Evolutionary conservation across 2,797 vertebrate species (phyloP).

Genomic region (Anomalospiza imberbis): DNA sequence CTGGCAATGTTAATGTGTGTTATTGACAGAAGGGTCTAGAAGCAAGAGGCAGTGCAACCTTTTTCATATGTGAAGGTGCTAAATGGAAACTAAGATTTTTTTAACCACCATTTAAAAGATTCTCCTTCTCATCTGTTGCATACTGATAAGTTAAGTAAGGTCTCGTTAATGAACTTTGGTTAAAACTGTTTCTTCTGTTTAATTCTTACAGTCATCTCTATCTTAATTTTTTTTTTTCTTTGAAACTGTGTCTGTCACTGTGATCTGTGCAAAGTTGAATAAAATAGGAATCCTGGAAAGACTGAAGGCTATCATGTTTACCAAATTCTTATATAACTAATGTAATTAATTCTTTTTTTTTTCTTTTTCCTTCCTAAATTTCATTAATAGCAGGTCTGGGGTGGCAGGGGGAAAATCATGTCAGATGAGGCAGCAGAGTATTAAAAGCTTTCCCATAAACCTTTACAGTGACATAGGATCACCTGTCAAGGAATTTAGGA

Average conservation of each 20-base stretch:
- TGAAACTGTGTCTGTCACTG: neutral
- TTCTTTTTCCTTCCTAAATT: neutral
- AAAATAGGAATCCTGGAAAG: neutral
- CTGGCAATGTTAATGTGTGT: accelerated
- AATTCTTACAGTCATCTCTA: neutral
- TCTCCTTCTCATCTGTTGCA: neutral
- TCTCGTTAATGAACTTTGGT: neutral
- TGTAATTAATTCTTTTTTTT: neutral
- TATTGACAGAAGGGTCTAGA: conserved; percentile 19
- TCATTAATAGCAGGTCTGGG: neutral
- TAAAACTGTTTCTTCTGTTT: neutral
- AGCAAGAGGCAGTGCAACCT: neutral
- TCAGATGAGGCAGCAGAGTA: neutral
- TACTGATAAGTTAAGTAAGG: neutral
- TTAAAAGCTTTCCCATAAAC: neutral
- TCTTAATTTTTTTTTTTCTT: neutral
- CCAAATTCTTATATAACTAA: neutral
- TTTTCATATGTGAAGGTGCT: neutral
- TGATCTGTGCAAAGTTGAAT: neutral
- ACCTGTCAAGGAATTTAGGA: neutral
- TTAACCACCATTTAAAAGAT: neutral
- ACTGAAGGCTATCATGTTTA: neutral
- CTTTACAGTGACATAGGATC: neutral
- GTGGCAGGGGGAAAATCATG: neutral
- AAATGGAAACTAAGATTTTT: neutral